Conservation (phyloP, 64 coral and sea anemone species). For the Dendronephthya gigantea region DNA sequence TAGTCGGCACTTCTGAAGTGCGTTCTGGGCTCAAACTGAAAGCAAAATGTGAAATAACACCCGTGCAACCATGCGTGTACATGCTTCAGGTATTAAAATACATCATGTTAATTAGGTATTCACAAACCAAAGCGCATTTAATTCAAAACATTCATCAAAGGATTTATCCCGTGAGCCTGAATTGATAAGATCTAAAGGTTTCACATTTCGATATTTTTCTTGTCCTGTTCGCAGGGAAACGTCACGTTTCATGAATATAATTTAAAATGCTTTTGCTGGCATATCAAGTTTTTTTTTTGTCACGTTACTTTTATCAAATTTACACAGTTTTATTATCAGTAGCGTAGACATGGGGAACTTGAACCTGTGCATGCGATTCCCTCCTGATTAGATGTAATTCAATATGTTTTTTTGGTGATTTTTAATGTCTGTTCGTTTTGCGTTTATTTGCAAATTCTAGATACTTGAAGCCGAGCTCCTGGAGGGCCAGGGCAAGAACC, state of each 20-base stretch:
- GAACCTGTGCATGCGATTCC: no score
- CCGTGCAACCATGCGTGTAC: background rate
- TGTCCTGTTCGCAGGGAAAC: no score
- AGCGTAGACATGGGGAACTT: no score
- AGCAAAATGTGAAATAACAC: conserved; percentile 4
- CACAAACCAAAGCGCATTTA: background rate
- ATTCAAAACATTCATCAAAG: background rate
- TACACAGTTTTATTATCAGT: no score
- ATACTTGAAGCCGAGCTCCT: conserved; percentile 2
- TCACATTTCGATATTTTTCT: background rate
- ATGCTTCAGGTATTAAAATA: conserved; percentile 11
- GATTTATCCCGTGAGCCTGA: background rate
- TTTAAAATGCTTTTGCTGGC: no score
- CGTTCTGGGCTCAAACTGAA: background rate
- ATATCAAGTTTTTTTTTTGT: no score
- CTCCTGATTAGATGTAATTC: background rate
- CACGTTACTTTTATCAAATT: no score
- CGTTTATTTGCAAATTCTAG: background rate
- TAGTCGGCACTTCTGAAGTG: background rate
- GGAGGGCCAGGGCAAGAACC: conserved; percentile 15
- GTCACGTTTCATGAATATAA: no score
- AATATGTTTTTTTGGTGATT: conserved; percentile 6
- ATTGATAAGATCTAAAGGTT: background rate
- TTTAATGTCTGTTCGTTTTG: background rate
- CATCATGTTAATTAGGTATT: background rate